These are phyloP conservation scores for Sander vitreus DNA, from an alignment of 2,113 vertebrate genomes.

Conservation along the genomic window DNA sequence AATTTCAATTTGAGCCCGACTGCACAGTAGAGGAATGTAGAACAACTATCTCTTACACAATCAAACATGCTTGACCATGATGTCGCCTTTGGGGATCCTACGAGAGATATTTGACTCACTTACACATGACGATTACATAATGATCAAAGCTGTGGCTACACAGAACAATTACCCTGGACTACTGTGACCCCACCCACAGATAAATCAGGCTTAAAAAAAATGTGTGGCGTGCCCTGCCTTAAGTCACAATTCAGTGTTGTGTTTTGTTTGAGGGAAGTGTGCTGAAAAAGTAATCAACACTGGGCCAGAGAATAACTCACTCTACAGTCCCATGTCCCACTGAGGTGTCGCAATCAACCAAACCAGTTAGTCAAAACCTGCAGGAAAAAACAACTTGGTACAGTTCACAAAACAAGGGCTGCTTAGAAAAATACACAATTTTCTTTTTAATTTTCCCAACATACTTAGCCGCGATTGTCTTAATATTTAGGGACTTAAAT, in stretches of 20 bases:
- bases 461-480: background rate
- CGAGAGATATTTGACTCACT: conserved; percentile 18
- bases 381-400: background rate
- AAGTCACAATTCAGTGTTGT: conserved; percentile 4
- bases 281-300: background rate
- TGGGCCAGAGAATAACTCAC: background rate
- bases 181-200: conserved; percentile 1
- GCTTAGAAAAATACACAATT: background rate
- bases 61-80: background rate
- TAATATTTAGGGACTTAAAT: background rate
- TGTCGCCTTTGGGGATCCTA: background rate
- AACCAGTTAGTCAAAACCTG: conserved; percentile 1
- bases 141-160: conserved; percentile 16
- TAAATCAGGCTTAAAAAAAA: conserved; percentile 10
- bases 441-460: background rate
- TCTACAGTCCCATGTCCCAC: background rate
- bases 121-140: conserved; percentile 6
- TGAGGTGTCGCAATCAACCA: conserved; percentile 29
- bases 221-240: background rate
- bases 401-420: background rate
- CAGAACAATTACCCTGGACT: background rate
- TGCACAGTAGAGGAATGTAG: background rate
- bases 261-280: background rate
- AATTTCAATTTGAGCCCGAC: background rate
- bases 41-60: background rate